Evolutionary conservation across 2,113 vertebrate genomes (phyloP), one percentile per base, ranked within the genome.

Genomic region (Melanerpes formicivorus): DNA sequence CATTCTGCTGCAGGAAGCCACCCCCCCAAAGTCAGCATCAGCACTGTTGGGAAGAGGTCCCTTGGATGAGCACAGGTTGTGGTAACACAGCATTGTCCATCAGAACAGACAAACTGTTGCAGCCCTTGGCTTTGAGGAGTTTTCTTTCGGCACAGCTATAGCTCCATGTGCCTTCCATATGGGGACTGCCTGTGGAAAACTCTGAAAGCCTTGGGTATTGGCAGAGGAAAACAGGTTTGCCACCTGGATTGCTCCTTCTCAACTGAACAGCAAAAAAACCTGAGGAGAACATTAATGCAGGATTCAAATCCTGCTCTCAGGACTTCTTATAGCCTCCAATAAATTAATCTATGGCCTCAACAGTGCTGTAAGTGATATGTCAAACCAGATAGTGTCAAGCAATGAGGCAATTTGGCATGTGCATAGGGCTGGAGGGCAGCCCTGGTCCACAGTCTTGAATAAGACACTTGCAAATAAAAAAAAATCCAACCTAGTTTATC

Each of bases 371-470:
- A 58, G 27, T 46, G 23, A 1, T 5, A 10, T 10, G 23, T 32
- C 27, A 86, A 84, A 66, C 15, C 27, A 59, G 52, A 19, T 0
- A 34, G 9, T 15, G 37, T 60, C 60, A n/a, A 74, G 56, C 32
- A 60, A 30, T 60, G 44, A 48, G 48, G 6, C 2, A 40, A 72
- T 40, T 60, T 34, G 60, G 23, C 1, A 2, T 5, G 6, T 29
- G 22, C 1, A 0, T 6, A n/a, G 37, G 30, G 52, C 9, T 29
- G 60, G 13, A n/a, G 60, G 15, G 27, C 46, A 79, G 40, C 8
- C 32, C 8, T 23, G 16, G 64, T 66, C 50, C 23, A 64, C 6
- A n/a, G 56, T 26, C 14, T 83, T 60, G 80, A 78, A 62, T 32
- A 34, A 93, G 42, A 65, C 32, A 63, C 32, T 65, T 30, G 13